Evolutionary conservation across 2,113 vertebrate genomes (phyloP), one percentile per base, ranked within the genome.

Genomic region (Marmota monax): DNA sequence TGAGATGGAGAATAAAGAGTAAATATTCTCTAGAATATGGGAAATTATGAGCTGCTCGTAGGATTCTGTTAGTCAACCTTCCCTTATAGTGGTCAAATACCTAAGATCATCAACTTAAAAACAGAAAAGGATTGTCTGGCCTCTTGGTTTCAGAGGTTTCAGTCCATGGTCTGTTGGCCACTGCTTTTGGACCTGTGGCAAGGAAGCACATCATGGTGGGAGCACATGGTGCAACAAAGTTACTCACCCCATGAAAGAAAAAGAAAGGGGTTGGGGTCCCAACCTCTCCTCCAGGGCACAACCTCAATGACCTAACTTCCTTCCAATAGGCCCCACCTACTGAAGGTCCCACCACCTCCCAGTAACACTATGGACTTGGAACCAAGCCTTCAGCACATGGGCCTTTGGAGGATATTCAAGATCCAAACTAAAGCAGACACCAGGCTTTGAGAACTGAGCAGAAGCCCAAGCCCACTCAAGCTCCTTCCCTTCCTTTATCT

Each of bases 391-490:
- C 32, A 18, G 37, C 14, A 34, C 0, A 39, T 10, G 13, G 2
- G 7, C 17, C 34, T 67, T 22, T 23, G 16, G 32, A 56, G 5
- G 22, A 48, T 1, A 34, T 23, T 32, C 22, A 65, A 53, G 45
- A 14, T 39, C 27, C 29, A 61, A 63, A 34, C 25, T 27, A 34
- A 32, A 84, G 13, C 4, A 84, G 25, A 23, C 2, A 2, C 61
- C 4, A 5, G 25, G 7, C 29, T 91, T 45, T 70, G 53, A 78
- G 32, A 4, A 4, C 16, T 39, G 32, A 92, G 10, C 25, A 80
- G 84, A 58, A 53, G 18, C 10, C 0, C 2, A 61, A 63, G 73
- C 4, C 48, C 0, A 2, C 9, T 5, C n/a, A 20, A 37, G 1
- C 14, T 42, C 17, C 10, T 39, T 29, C 45, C 34, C 7, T 39